Percentiles rank a stretch among this genome's conserved stretches.
phyloP scores from a whole-genome alignment of 2,888 invertebrate species.

The Smittia sp. region DNA sequence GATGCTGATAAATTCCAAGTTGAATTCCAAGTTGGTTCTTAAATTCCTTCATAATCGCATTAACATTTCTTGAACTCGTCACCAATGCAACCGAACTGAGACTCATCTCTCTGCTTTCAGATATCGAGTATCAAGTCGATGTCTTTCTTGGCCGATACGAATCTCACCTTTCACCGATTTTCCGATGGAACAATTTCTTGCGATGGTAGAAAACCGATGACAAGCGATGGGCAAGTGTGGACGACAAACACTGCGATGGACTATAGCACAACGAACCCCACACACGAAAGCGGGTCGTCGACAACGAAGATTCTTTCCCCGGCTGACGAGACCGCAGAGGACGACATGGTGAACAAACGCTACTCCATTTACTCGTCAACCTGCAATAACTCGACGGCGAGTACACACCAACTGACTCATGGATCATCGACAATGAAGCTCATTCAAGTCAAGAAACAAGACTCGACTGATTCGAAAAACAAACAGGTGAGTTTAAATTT shows the following conservation, averaged over 20 bases:
- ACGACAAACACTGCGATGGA: conserved; percentile 23
- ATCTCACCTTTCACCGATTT: conserved; percentile 37
- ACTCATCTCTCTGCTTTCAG: conserved; percentile 35
- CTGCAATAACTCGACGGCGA: conserved; percentile 15
- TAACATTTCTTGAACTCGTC: neutral
- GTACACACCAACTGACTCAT: neutral
- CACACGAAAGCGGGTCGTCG: conserved; percentile 15
- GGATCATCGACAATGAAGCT: conserved; percentile 31
- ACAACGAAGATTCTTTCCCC: conserved; percentile 24
- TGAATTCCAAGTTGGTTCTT: too few species aligned
- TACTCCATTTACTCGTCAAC: conserved; percentile 24
- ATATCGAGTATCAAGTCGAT: conserved; percentile 42
- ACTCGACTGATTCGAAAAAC: conserved; percentile 47
- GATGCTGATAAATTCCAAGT: too few species aligned
- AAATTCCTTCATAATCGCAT: neutral
- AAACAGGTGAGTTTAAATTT: conserved; percentile 48
- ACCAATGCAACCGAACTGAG: neutral
- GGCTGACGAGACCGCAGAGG: neutral
- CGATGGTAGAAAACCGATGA: neutral
- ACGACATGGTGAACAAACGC: conserved; percentile 7
- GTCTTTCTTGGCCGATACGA: conserved; percentile 38
- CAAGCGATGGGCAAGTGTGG: neutral
- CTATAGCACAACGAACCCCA: conserved; percentile 15
- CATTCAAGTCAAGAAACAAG: conserved; percentile 29
- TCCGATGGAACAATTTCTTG: conserved; percentile 21